phyloP scores from a whole-genome alignment of 2,797 vertebrate species.

The Rhabdomys pumilio region DNA sequence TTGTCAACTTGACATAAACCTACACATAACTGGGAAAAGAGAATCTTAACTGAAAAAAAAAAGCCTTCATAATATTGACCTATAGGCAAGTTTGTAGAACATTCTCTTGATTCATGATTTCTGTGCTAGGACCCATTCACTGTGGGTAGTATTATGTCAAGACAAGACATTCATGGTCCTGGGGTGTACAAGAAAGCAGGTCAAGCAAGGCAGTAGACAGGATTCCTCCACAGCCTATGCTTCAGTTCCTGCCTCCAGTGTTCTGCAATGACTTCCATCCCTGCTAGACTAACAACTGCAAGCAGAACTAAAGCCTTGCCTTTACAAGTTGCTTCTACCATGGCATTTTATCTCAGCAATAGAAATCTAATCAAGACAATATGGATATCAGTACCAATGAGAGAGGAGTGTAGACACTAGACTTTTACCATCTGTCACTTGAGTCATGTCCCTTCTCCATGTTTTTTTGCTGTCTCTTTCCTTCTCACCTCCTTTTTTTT shows the following conservation, averaged over 20 bases:
- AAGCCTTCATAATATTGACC: neutral
- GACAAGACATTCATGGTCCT: neutral
- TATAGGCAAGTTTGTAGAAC: too few relatives aligned
- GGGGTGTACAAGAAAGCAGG: neutral
- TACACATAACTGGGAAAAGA: neutral
- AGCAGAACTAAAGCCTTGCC: too few relatives aligned
- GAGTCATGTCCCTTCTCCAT: neutral
- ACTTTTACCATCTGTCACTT: neutral
- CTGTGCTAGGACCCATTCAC: neutral
- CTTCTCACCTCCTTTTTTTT: neutral
- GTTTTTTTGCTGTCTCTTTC: neutral
- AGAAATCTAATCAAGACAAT: neutral
- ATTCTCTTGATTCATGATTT: neutral
- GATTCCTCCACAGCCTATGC: too few relatives aligned
- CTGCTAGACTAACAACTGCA: neutral
- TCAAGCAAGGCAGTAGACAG: too few relatives aligned
- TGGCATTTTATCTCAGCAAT: neutral
- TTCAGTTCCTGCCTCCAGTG: neutral
- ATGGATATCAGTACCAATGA: neutral
- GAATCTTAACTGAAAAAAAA: neutral
- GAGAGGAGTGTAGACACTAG: neutral
- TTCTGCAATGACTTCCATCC: neutral
- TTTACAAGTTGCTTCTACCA: too few relatives aligned
- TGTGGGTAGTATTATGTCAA: neutral
- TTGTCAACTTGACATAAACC: neutral